Conservation (phyloP, 2,797 vertebrate species). For the Apogon talboti region DNA sequence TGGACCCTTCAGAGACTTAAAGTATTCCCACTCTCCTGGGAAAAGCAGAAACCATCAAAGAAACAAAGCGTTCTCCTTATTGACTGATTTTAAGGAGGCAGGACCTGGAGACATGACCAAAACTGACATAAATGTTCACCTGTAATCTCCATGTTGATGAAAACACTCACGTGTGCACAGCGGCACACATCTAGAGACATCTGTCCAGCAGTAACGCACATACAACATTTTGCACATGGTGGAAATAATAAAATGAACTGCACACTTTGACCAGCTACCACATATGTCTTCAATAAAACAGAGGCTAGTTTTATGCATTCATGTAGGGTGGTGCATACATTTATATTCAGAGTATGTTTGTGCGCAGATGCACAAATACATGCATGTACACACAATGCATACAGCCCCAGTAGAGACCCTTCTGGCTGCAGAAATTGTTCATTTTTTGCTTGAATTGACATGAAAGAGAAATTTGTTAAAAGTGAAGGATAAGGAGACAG, state of each 20-base stretch:
- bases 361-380: slow-evolving; percentile 42
- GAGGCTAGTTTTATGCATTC: slow-evolving; percentile 4
- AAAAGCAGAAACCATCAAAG: slow-evolving; percentile 47
- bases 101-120: slow-evolving; percentile 29
- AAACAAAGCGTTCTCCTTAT: slow-evolving; percentile 27
- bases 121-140: slow-evolving; percentile 11
- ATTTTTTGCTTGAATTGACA: slow-evolving; percentile 51
- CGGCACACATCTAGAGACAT: slow-evolving; percentile 6
- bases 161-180: neutral
- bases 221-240: neutral
- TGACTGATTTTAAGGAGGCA: slow-evolving; percentile 44
- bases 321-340: slow-evolving; percentile 18
- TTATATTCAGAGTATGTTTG: slow-evolving; percentile 22
- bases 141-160: neutral
- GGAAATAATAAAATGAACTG: slow-evolving; percentile 5
- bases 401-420: slow-evolving; percentile 25
- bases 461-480: slow-evolving; percentile 33
- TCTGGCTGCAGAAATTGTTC: slow-evolving; percentile 47
- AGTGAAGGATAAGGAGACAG: slow-evolving; percentile 30
- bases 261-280: neutral
- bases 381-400: slow-evolving; percentile 29
- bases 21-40: slow-evolving; percentile 34
- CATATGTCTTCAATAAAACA: neutral
- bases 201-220: neutral
- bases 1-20: slow-evolving; percentile 59